Base-by-base conservation (phyloP, 2,113 vertebrate species). In the Atherinomorus stipes region DNA sequence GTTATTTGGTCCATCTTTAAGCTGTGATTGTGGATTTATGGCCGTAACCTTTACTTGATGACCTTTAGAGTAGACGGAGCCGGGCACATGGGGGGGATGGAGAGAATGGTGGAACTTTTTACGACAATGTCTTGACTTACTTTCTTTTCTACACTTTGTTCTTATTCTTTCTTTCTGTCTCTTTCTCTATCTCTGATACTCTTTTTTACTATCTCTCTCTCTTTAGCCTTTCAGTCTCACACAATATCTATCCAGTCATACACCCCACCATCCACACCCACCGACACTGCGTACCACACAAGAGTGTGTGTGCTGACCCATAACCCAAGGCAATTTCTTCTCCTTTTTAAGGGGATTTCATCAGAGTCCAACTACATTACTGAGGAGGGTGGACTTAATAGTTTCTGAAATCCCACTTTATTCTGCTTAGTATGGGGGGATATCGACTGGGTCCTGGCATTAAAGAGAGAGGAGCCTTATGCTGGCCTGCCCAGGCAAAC, bases 301-400 rank as follows among this genome's bases (percentile, higher is more conserved):
- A 68, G 76, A 63, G 74, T 81, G 78, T 85, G 90, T 86, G 87
- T 83, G 84, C 85, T 91, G 87, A 91, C 83, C 93, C 92, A 91
- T 92, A 92, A 93, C 92, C 89, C 87, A 80, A 92, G 83, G 90
- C 93, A 93, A 92, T 94, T 90, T 93, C 85, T 86, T 81, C 89
- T 90, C 79, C 82, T 88, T 91, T 94, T 91, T 88, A 90, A 85
- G 87, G 87, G 89, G 90, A 93, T 94, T 94, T 94, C 85, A 89
- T 93, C 89, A 88, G 81, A 91, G 90, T 93, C 91, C 88, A 91
- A 90, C 90, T 75, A 86, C 89, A 93, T 95, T 92, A 93, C 80
- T 85, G 91, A 87, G 88, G 85, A 90, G 86, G 84, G 87, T 89
- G 89, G 85, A 81, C 82, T 85, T 92, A 92, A 92, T 88, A 91